Evolutionary conservation across 1,140 invertebrate genomes (phyloP).

Genomic region (Aphaenogaster rudis): DNA sequence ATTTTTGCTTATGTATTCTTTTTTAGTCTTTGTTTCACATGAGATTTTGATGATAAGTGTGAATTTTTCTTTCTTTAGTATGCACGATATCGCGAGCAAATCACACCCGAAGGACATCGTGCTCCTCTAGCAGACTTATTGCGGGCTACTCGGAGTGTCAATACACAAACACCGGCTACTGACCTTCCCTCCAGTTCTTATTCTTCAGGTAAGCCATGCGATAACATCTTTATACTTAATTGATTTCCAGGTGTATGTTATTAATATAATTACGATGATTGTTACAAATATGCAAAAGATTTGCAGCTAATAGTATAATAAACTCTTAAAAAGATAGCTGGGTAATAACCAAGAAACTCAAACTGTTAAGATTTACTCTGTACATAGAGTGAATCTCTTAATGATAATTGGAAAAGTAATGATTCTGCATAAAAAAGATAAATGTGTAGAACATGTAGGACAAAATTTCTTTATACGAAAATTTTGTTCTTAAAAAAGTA

Average conservation of each 20-base stretch:
- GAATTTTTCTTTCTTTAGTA: constrained; percentile 77
- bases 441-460: neutral
- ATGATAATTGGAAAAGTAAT: constrained; percentile 1
- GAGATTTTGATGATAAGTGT: neutral
- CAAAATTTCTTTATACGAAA: neutral
- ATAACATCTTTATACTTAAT: neutral
- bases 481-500: neutral
- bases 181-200: constrained; percentile 87
- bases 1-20: neutral
- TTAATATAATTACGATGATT: neutral
- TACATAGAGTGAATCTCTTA: neutral
- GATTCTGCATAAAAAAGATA: neutral
- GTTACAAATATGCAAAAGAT: constrained; percentile 20
- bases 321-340: constrained; percentile 20
- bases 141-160: constrained; percentile 91
- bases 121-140: constrained; percentile 93
- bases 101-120: constrained; percentile 94
- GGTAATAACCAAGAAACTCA: neutral
- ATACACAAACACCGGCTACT: constrained; percentile 93
- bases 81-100: constrained; percentile 86
- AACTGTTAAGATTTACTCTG: constrained; percentile 4
- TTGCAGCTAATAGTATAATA: neutral
- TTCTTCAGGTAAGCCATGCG: constrained; percentile 87
- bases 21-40: constrained; percentile 4
- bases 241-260: neutral